phyloP scores from a whole-genome alignment of 2,113 vertebrate species.

The Hemichromis elongatus region DNA sequence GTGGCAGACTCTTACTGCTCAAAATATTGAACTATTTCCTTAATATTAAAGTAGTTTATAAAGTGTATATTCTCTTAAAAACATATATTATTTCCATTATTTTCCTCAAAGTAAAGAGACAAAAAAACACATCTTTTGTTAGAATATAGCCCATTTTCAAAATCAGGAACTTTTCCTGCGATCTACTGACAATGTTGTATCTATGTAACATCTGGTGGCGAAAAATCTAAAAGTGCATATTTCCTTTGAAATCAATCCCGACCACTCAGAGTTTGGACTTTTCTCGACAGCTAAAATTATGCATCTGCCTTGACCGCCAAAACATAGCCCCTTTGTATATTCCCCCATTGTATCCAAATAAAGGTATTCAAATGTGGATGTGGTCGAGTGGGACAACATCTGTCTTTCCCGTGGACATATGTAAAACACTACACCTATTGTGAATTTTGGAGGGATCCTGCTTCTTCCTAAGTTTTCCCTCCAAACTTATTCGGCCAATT shows the following conservation, averaged over 20 bases:
- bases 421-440: slow-evolving; percentile 70
- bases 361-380: slow-evolving; percentile 61
- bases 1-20: not conserved
- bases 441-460: slow-evolving; percentile 69
- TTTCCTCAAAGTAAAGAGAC: not conserved
- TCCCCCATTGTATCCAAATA: slow-evolving; percentile 56
- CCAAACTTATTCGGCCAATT: slow-evolving; percentile 68
- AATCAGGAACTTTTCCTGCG: not conserved
- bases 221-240: not conserved
- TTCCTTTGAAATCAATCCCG: not conserved
- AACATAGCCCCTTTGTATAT: slow-evolving; percentile 49
- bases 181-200: not conserved
- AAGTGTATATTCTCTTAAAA: not conserved
- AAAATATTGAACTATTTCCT: not conserved
- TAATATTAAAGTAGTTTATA: not conserved
- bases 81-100: not conserved
- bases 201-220: not conserved
- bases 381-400: slow-evolving; percentile 60
- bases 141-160: not conserved
- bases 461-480: slow-evolving; percentile 62
- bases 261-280: not conserved
- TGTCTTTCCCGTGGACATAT: slow-evolving; percentile 65
- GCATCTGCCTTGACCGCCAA: slow-evolving; percentile 53
- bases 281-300: slow-evolving; percentile 24
- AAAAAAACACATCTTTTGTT: not conserved